A percentile compares a stretch with the other conserved stretches of the same genome.
These are phyloP conservation scores for Hemichromis elongatus DNA, from an alignment of 2,113 vertebrate species.

Conservation along the genomic window DNA sequence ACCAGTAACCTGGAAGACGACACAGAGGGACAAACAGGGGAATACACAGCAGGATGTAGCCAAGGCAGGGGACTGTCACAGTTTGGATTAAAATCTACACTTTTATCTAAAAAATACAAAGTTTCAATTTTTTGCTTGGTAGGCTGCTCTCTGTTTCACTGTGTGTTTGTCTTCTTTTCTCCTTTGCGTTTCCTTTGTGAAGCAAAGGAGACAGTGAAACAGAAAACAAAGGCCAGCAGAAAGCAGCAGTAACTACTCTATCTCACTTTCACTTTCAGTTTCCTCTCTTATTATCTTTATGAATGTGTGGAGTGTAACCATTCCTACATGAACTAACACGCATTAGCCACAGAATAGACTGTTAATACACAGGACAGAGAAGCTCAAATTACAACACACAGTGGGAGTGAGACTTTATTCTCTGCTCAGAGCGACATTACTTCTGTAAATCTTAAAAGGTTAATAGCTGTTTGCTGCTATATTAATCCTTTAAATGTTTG, in stretches of 20 bases:
- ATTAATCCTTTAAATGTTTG: background rate
- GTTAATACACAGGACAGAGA: background rate
- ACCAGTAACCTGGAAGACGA: background rate
- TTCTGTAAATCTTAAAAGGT: background rate
- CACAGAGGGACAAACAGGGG: background rate
- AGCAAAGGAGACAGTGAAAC: background rate
- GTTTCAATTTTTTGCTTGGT: background rate
- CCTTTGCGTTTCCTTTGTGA: background rate
- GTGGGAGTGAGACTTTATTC: background rate
- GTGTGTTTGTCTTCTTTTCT: background rate
- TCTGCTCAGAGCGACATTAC: background rate
- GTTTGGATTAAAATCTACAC: background rate
- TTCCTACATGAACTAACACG: background rate
- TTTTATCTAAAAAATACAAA: background rate
- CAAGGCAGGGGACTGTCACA: background rate
- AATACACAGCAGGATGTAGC: background rate
- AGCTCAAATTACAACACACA: background rate
- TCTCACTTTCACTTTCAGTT: background rate
- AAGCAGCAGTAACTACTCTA: background rate
- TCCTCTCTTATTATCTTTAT: background rate
- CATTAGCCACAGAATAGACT: background rate
- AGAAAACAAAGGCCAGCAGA: background rate
- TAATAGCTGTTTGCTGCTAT: background rate
- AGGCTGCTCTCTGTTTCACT: background rate
- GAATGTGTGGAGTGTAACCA: background rate